These are phyloP conservation scores for Trachemys scripta DNA, from an alignment of 2,113 vertebrate species.

Conservation along the genomic window DNA sequence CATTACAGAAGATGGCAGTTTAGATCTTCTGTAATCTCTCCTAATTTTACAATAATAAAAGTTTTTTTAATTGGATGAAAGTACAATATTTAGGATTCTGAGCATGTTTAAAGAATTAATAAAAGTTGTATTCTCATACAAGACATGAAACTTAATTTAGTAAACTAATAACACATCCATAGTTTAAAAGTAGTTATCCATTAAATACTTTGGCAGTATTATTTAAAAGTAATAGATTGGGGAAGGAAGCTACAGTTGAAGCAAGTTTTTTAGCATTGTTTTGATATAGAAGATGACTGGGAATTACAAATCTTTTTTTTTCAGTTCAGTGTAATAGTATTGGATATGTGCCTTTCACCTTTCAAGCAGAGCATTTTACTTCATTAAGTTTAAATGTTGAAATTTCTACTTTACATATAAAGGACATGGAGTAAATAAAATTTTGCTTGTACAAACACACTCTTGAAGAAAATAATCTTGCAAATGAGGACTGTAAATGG, in stretches of 20 bases:
- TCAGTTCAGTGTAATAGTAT: background rate
- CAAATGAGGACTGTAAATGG: background rate
- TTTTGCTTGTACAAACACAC: background rate
- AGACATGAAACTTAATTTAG: background rate
- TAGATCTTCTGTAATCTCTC: background rate
- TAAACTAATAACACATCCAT: background rate
- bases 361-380: background rate
- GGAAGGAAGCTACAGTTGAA: background rate
- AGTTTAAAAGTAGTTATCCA: background rate
- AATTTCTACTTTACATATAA: background rate
- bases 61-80: background rate
- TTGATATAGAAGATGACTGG: background rate
- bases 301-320: background rate
- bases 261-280: background rate
- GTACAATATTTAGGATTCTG: background rate
- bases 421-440: background rate
- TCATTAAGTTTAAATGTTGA: fast-evolving
- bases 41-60: background rate
- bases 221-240: background rate
- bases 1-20: background rate
- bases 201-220: background rate
- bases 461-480: background rate
- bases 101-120: background rate
- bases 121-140: background rate
- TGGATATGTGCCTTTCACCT: background rate